Evolutionary conservation across 2,888 invertebrate species (phyloP).

Genomic region (Bombylius discolor): DNA sequence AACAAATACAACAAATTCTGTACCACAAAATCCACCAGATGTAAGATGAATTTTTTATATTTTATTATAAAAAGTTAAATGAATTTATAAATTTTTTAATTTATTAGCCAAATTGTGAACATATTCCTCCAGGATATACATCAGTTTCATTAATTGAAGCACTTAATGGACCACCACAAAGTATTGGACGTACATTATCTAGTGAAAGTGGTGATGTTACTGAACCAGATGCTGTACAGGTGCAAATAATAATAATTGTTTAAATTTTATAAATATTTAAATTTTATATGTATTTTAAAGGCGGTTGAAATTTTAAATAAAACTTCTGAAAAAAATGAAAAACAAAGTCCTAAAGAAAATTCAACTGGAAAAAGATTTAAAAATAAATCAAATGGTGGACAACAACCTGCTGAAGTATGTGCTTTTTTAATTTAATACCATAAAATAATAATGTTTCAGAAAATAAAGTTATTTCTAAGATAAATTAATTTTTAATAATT

Average conservation of each 20-base stretch:
- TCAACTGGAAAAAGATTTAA: slow-evolving; percentile 25
- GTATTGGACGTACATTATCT: slow-evolving; percentile 22
- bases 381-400: slow-evolving; percentile 27
- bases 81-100: background rate
- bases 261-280: background rate
- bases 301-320: slow-evolving; percentile 23
- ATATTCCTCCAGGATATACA: slow-evolving; percentile 86
- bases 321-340: slow-evolving; percentile 23
- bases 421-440: no score
- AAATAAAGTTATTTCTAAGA: no score
- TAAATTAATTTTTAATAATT: no score
- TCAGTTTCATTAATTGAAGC: slow-evolving; percentile 91
- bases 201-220: slow-evolving; percentile 44
- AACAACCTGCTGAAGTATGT: background rate
- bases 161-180: slow-evolving; percentile 70
- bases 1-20: slow-evolving; percentile 14
- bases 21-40: slow-evolving; percentile 44
- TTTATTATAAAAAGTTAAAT: no score
- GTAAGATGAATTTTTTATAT: slow-evolving; percentile 32
- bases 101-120: slow-evolving; percentile 25
- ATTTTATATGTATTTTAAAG: slow-evolving; percentile 1
- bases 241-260: background rate
- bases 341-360: slow-evolving; percentile 27
- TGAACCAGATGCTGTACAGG: slow-evolving; percentile 44
- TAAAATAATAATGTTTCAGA: no score